phyloP scores from a whole-genome alignment of 2,888 invertebrate genomes.

The Drosophila algonquin region DNA sequence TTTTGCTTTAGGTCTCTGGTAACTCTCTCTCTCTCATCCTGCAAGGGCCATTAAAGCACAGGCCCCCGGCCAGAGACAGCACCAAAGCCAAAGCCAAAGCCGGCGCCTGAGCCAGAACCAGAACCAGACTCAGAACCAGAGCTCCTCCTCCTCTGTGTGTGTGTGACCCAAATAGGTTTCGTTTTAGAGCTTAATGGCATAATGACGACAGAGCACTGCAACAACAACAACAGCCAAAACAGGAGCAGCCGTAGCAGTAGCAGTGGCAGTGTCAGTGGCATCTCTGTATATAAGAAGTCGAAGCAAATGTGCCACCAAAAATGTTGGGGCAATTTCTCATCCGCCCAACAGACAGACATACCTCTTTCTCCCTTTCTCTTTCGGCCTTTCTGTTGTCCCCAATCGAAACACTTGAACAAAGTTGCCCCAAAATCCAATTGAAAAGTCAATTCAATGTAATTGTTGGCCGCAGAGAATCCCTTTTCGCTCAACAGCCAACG shows the following conservation, averaged over 20 bases:
- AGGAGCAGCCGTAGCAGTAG: constrained; percentile 19
- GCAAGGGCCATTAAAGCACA: constrained; percentile 51
- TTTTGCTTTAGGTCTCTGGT: constrained; percentile 28
- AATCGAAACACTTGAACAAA: constrained; percentile 67
- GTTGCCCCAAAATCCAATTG: constrained; percentile 74
- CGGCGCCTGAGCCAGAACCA: background rate
- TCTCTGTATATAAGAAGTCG: constrained; percentile 17
- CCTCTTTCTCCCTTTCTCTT: constrained; percentile 19
- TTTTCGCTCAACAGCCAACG: constrained; percentile 27
- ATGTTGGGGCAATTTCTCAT: constrained; percentile 26
- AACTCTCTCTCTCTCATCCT: constrained; percentile 10
- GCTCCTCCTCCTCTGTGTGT: constrained; percentile 24
- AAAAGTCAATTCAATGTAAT: constrained; percentile 75
- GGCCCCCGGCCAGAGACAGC: constrained; percentile 7
- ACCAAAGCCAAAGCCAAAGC: constrained; percentile 4
- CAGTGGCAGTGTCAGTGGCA: background rate
- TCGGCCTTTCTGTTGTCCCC: constrained; percentile 10
- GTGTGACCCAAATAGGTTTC: constrained; percentile 73
- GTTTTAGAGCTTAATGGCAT: constrained; percentile 70
- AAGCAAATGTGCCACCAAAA: constrained; percentile 61
- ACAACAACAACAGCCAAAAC: constrained; percentile 38
- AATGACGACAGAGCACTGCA: constrained; percentile 63
- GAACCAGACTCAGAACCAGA: background rate
- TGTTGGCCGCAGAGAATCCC: constrained; percentile 30
- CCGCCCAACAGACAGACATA: constrained; percentile 4